Conservation (phyloP, 53 echinoderm and acorn worm genomes). For the Astropecten irregularis region DNA sequence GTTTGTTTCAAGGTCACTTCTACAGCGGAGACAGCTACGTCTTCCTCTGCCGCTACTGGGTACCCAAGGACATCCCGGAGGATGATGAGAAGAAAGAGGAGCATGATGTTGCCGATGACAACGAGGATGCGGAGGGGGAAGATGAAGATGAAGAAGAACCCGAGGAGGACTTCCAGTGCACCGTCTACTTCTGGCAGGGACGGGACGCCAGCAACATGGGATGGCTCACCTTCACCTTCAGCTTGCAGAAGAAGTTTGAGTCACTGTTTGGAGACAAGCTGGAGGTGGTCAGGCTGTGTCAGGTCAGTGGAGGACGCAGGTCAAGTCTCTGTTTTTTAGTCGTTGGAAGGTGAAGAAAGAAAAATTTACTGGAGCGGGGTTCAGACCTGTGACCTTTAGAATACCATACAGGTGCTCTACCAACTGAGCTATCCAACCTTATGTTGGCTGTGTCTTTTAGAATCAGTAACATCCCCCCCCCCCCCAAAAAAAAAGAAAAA, state of each 20-base stretch:
- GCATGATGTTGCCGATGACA: slow-evolving; percentile 36
- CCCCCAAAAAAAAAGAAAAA: too few species aligned
- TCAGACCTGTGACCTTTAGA: too few species aligned
- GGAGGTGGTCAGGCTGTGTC: slow-evolving; percentile 92
- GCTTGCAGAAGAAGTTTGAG: slow-evolving; percentile 99
- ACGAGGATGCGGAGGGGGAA: slow-evolving; percentile 46
- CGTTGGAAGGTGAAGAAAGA: too few species aligned
- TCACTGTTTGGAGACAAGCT: slow-evolving; percentile 94
- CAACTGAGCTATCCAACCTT: too few species aligned
- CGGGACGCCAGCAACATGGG: slow-evolving; percentile 95
- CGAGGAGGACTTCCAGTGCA: slow-evolving; percentile 95
- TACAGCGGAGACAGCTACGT: slow-evolving; percentile 96
- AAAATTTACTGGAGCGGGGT: too few species aligned
- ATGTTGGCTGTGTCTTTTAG: too few species aligned
- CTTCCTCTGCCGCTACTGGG: slow-evolving; percentile 98
- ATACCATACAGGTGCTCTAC: too few species aligned
- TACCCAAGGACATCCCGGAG: slow-evolving; percentile 82
- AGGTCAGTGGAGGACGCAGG: slow-evolving; percentile 58
- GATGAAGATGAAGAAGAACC: slow-evolving; percentile 72
- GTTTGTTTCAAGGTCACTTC: slow-evolving; percentile 98
- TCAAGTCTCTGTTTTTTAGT: not conserved
- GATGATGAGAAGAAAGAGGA: slow-evolving; percentile 27
- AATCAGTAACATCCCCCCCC: too few species aligned
- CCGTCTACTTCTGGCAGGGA: slow-evolving; percentile 98
- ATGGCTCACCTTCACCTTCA: slow-evolving; percentile 98